Base-by-base conservation (phyloP, 2,797 vertebrate species). In the Poeciliopsis infans region DNA sequence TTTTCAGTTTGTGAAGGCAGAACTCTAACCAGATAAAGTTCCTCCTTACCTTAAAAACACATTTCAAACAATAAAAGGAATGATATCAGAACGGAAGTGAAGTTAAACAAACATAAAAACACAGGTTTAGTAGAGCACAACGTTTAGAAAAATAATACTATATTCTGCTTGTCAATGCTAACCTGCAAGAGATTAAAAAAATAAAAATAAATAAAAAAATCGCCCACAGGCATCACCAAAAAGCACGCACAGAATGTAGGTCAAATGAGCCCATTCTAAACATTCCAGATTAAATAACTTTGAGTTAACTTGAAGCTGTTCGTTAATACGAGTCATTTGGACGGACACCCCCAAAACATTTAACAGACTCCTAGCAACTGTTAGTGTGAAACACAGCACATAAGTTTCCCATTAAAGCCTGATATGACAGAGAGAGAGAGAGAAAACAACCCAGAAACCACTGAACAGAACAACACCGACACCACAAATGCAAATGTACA, bases 401-500 rank as follows among this genome's bases (percentile, higher is more conserved):
- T 82, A 82, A 83, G 87, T 92, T 93, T 90, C 78, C 57, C 33
- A 64, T 49, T 16, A 85, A 72, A 85, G 33, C 76, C 11, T 80
- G 64, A 79, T 64, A 76, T 5, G 53, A 55, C 23, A 28, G 10
- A 66, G 79, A 55, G 25, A n/a, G 51, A 53, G 51, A 53, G 53
- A n/a, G 25, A 55, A 28, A 55, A 55, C 16, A 36, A 33, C 76
- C 89, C 39, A 69, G 11, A 93, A 91, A 91, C 89, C 88, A 92
- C 85, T 86, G 81, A 83, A 87, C 84, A 88, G 82, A 20, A 77
- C 77, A 76, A 87, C 89, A 91, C 86, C 73, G 79, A 88, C 74
- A 86, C 78, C 68, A 89, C 66, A 92, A 77, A 93, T 55, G 69
- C 77, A 90, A 69, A 90, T 57, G 79, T 84, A 91, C 91, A 74